Conservation (phyloP, 2,888 invertebrate species). For the Mythimna vitellina region DNA sequence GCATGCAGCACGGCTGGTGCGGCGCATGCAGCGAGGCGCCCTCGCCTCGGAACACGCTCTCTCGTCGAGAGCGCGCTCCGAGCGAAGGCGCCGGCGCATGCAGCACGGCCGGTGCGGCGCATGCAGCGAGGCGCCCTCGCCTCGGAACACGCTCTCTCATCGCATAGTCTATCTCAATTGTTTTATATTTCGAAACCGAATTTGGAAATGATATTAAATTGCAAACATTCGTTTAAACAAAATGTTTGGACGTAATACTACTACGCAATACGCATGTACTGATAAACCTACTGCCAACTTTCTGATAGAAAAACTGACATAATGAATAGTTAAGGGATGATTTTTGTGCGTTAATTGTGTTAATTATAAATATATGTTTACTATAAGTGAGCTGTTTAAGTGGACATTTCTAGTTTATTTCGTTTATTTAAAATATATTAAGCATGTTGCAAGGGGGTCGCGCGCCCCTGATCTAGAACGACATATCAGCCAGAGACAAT, state of each 20-base stretch:
- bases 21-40: slow-evolving; percentile 2
- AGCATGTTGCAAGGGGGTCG: slow-evolving; percentile 82
- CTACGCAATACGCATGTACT: slow-evolving; percentile 77
- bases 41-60: slow-evolving; percentile 43
- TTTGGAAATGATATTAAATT: slow-evolving; percentile 84
- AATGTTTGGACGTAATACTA: slow-evolving; percentile 69
- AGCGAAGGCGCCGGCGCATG: not conserved
- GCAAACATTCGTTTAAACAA: slow-evolving; percentile 75
- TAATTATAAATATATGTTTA: slow-evolving; percentile 86
- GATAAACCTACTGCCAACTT: slow-evolving; percentile 88
- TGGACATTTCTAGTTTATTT: slow-evolving; percentile 87
- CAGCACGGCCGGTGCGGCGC: not conserved
- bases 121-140: slow-evolving; percentile 25
- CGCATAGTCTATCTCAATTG: slow-evolving; percentile 68
- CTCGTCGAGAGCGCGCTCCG: slow-evolving; percentile 59
- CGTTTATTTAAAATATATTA: slow-evolving; percentile 85
- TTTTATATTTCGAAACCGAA: slow-evolving; percentile 78
- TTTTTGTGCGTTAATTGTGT: slow-evolving; percentile 86
- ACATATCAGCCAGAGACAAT: slow-evolving; percentile 80
- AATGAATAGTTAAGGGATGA: slow-evolving; percentile 81
- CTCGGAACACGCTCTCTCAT: slow-evolving; percentile 61
- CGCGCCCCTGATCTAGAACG: slow-evolving; percentile 68
- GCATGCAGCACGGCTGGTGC: too few species aligned
- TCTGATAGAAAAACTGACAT: slow-evolving; percentile 80
- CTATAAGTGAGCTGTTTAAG: slow-evolving; percentile 85